Evolutionary conservation across 1,140 invertebrate species (phyloP).

Genomic region (Nixonia krombeini): DNA sequence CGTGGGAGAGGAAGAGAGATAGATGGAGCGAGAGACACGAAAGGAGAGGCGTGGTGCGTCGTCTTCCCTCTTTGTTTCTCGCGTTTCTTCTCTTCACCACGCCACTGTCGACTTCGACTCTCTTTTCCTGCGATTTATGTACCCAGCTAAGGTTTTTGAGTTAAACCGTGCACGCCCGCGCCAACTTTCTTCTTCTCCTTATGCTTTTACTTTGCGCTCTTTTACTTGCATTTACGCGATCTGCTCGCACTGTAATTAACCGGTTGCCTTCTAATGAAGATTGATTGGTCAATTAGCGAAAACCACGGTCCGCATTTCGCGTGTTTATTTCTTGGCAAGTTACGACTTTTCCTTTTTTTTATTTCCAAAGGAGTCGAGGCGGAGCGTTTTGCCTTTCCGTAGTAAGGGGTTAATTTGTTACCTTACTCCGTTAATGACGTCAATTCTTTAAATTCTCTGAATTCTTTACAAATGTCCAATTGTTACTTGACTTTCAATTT

Average conservation of each 20-base stretch:
- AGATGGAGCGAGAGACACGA: conserved; percentile 22
- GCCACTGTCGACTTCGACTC: conserved; percentile 22
- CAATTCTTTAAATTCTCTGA: no score
- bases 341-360: no score
- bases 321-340: conserved; percentile 48
- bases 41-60: conserved; percentile 29
- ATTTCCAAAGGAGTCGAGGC: no score
- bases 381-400: no score
- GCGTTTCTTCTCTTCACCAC: conserved; percentile 1
- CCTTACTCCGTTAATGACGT: no score
- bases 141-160: conserved; percentile 56
- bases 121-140: conserved; percentile 54
- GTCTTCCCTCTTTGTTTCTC: conserved; percentile 15
- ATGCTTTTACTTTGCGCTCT: conserved; percentile 32
- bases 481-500: no score
- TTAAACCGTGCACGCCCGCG: conserved; percentile 40
- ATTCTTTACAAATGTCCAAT: no score
- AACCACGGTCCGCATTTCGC: conserved; percentile 43
- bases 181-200: conserved; percentile 40
- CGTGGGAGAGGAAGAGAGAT: conserved; percentile 26
- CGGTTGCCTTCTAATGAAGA: conserved; percentile 63
- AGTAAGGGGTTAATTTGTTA: no score
- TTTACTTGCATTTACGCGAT: conserved; percentile 25
- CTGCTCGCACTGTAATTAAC: conserved; percentile 62
- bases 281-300: conserved; percentile 63